Base-by-base conservation (phyloP, 2,797 vertebrate genomes). In the Sciaenops ocellatus region DNA sequence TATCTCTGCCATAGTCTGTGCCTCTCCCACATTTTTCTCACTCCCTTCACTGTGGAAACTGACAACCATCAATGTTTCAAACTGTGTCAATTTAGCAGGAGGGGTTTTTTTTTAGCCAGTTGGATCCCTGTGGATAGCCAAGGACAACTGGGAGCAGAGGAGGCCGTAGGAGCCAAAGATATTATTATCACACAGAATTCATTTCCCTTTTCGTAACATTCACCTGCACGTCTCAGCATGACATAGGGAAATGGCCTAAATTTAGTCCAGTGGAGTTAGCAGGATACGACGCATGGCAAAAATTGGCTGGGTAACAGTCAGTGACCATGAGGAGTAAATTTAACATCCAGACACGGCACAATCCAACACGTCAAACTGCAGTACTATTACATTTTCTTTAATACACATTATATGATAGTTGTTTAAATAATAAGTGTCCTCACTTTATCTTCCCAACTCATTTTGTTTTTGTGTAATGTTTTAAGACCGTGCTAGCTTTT, bases 191-290 rank as follows among this genome's bases (percentile, higher is more conserved):
- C 73, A 85, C 67, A 61, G 76, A 86, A 75, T 84, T 85, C 13
- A 87, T 85, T 88, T 89, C 71, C 82, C 54, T 62, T 83, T 22
- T 56, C 50, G 30, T 78, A 64, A 34, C 48, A 9, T 80, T 91
- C 87, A 91, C 78, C 87, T 84, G 79, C 78, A 84, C 30, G 78
- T 67, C 88, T 84, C 84, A 71, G 78, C 50, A 62, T 73, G 85
- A 83, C 62, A 82, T 28, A 41, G 68, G 72, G 48, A 89, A 87
- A 77, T 28, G 28, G 24, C 38, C 76, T 87, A 86, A 72, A 83
- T 83, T 71, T 87, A 85, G 78, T 69, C 55, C 7, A 2, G 55
- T 6, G 28, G 61, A 77, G 73, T 52, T 30, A 66, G 80, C 4
- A 6, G 73, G 74, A 76, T 63, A 15, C 9, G 4, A 60, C n/a